Conservation (phyloP, 2,888 invertebrate species). For the Orthosia cruda region DNA sequence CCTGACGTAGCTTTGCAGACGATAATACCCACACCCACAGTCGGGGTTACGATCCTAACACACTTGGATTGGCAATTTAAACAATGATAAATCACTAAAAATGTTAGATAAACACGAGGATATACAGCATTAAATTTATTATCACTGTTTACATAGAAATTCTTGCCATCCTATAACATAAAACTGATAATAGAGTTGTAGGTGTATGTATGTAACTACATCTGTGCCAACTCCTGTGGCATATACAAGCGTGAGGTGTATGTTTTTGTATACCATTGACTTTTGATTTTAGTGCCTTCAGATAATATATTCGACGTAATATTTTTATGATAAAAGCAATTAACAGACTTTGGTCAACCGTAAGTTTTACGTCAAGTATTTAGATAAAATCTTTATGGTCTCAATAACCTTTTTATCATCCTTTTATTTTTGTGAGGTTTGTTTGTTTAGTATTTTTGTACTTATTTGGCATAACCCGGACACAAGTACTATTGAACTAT, state of each 20-base stretch:
- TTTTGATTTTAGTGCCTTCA: constrained; percentile 4
- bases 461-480: no score
- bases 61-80: constrained; percentile 2
- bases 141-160: not conserved
- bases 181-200: not conserved
- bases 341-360: constrained; percentile 15
- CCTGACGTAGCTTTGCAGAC: constrained; percentile 5
- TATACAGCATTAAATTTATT: not conserved
- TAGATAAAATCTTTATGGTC: constrained; percentile 13
- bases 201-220: no score
- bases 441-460: no score
- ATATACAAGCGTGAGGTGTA: not conserved
- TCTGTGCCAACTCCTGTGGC: not conserved
- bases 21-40: constrained; percentile 29
- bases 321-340: constrained; percentile 32
- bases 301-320: constrained; percentile 26
- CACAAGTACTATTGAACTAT: no score
- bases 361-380: constrained; percentile 1
- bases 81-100: constrained; percentile 20
- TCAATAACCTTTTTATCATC: constrained; percentile 13
- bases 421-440: not conserved
- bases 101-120: not conserved
- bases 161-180: not conserved
- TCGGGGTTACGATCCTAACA: constrained; percentile 17
- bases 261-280: not conserved